Evolutionary conservation across 2,888 invertebrate species (phyloP), one percentile per base, ranked within the genome.

Genomic region (Dendrolimus houi): DNA sequence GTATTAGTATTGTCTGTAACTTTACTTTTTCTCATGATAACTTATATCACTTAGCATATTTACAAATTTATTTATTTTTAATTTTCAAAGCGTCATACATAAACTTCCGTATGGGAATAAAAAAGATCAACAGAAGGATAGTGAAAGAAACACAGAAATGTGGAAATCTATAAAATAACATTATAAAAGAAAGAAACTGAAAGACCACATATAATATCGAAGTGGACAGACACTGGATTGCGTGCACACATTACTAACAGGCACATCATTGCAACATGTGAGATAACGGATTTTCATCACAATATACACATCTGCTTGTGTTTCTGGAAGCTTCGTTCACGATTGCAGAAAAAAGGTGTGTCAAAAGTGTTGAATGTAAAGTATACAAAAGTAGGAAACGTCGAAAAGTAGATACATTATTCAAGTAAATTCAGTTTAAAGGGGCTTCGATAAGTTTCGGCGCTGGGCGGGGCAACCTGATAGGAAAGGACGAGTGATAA

Each of bases 201-300:
- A 78, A 78, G 87, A 88, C 86, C 88, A 90, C 89, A 90, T 88
- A 88, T 87, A 90, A 87, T 86, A 87, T 82, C 71, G 77, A 83
- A 87, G 84, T 87, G 87, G 85, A 82, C 73, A 88, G 74, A 87
- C 80, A 86, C 73, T 79, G 87, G 86, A 81, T 78, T 78, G 87
- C 89, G 90, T 90, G 89, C 89, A 87, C 77, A 87, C 87, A 85
- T 78, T 75, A 81, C 85, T 85, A 87, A 83, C 87, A 89, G 87
- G 82, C 88, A 88, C 79, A 83, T 84, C 71, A 79, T 81, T 73
- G 79, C 77, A 82, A 75, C 69, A 72, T 71, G 70, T 77, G 71
- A 70, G 64, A 70, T 71, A 60, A 75, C 67, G 61, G 64, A 71
- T 72, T 75, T 29, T 47, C 9, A 47, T 47, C 47, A 12, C 12